phyloP scores from a whole-genome alignment of 2,797 vertebrate genomes.

The Arrhamphus sclerolepis region DNA sequence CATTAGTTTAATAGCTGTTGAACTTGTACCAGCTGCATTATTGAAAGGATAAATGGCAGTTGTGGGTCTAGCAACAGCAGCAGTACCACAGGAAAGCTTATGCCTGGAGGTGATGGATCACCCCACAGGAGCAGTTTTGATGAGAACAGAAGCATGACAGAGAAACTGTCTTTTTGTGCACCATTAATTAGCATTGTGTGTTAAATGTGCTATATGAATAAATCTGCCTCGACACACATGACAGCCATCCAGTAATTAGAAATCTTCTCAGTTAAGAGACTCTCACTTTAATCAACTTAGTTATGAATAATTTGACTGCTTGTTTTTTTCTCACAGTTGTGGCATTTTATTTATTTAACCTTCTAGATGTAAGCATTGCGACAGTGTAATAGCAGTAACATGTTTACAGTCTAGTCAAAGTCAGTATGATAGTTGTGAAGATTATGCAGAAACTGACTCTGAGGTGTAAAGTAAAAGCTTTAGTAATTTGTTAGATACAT shows the following conservation, averaged over 20 bases:
- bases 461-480: not conserved
- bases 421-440: not conserved
- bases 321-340: not conserved
- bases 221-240: not conserved
- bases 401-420: slow-evolving; percentile 6
- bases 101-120: slow-evolving; percentile 54
- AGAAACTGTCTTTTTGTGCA: slow-evolving; percentile 27
- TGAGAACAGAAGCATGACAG: slow-evolving; percentile 30
- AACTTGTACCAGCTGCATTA: slow-evolving; percentile 9
- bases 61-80: slow-evolving; percentile 34
- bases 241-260: slow-evolving; percentile 8
- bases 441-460: not conserved
- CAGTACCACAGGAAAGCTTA: slow-evolving; percentile 41
- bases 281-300: slow-evolving; percentile 12
- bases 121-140: slow-evolving; percentile 43
- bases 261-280: slow-evolving; percentile 18
- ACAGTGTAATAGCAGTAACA: not conserved
- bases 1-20: slow-evolving; percentile 2
- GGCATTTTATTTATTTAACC: slow-evolving; percentile 2
- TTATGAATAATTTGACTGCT: not conserved
- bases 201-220: slow-evolving; percentile 1
- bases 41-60: slow-evolving; percentile 13
- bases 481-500: slow-evolving; percentile 6
- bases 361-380: not conserved
- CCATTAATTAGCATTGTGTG: not conserved